Conservation (phyloP, 2,888 invertebrate species). For the Crematogaster levior region DNA sequence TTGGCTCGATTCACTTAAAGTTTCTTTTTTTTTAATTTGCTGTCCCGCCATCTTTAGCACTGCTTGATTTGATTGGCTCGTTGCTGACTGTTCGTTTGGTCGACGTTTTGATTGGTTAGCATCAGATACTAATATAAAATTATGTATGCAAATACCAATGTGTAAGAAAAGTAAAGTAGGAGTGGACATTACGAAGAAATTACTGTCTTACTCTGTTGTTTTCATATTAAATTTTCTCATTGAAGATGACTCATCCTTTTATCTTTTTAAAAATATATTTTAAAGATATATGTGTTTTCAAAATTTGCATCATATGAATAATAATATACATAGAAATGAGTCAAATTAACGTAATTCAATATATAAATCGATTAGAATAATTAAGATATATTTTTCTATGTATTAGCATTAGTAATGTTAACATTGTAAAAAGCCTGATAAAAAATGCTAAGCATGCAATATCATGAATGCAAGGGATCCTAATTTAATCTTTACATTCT, state of each 20-base stretch:
- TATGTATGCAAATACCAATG: constrained; percentile 7
- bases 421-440: background rate
- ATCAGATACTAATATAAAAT: background rate
- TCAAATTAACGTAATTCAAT: background rate
- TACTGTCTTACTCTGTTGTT: background rate
- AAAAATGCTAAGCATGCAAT: background rate
- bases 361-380: background rate
- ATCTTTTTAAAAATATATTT: background rate
- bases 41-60: constrained; percentile 50
- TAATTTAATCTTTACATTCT: constrained; percentile 9
- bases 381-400: background rate
- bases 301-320: background rate
- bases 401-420: background rate
- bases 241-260: background rate
- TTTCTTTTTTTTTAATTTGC: constrained; percentile 12
- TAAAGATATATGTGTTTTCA: background rate
- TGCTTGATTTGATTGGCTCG: constrained; percentile 25
- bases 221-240: background rate
- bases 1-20: constrained; percentile 47
- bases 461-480: background rate
- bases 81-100: background rate
- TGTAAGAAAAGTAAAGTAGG: constrained; percentile 11
- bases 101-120: constrained; percentile 34
- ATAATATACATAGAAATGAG: background rate
- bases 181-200: constrained; percentile 20